Conservation (phyloP, 2,888 invertebrate species). For the Ligdia adustata region DNA sequence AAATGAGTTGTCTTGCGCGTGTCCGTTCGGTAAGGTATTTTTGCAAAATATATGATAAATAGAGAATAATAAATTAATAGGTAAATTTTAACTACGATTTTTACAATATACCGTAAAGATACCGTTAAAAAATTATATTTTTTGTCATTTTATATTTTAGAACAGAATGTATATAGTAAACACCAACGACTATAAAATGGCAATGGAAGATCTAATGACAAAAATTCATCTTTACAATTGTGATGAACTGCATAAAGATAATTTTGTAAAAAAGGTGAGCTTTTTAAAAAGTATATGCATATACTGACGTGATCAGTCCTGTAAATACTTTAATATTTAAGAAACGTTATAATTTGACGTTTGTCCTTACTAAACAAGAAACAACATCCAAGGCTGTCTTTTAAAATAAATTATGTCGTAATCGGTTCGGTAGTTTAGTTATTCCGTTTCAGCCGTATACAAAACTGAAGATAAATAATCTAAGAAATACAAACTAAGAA, state of each 20-base stretch:
- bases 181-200: conserved; percentile 21
- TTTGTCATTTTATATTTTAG: conserved; percentile 16
- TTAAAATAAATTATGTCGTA: too few relatives aligned
- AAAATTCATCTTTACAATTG: conserved; percentile 29
- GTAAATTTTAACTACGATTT: not conserved
- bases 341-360: not conserved
- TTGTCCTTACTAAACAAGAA: not conserved
- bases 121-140: not conserved
- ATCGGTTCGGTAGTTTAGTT: too few relatives aligned
- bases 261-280: conserved; percentile 31
- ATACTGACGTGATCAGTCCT: not conserved
- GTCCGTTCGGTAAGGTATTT: too few relatives aligned
- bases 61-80: not conserved
- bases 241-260: conserved; percentile 15
- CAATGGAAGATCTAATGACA: conserved; percentile 31
- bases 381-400: too few relatives aligned
- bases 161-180: conserved; percentile 22
- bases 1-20: too few relatives aligned
- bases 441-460: too few relatives aligned
- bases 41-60: too few relatives aligned
- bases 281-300: too few relatives aligned
- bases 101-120: not conserved
- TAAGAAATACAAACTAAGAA: too few relatives aligned
- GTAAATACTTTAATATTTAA: not conserved
- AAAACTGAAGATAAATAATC: too few relatives aligned